Evolutionary conservation across 1,140 invertebrate species (phyloP), one percentile per base, ranked within the genome.

Genomic region (Zaprionus camerounensis): DNA sequence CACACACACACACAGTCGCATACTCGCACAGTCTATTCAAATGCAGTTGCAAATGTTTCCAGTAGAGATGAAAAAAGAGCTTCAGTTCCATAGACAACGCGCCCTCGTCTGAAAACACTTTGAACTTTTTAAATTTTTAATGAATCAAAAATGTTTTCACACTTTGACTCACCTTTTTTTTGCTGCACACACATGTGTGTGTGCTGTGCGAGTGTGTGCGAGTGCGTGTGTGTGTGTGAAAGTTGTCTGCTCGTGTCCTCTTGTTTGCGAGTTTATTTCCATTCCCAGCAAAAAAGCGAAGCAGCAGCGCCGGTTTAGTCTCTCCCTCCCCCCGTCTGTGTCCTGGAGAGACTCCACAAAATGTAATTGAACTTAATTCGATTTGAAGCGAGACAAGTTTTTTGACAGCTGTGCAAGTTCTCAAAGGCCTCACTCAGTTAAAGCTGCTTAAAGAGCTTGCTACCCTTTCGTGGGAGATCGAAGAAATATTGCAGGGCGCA

Each of bases 111-210:
- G 79, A 82, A 91, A 91, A 91, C 87, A 91, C 87, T 91, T 91
- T 91, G 87, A 91, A 91, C 87, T 91, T 87, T 91, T 88, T 91
- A 83, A 91, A 91, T 91, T 91, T 91, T 91, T 91, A 91, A 91
- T 91, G 87, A 91, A 91, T 91, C 87, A 87, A 86, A 91, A 90
- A 91, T 83, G 82, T 91, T 91, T 91, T 91, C 87, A 91, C 85
- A 90, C 85, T 76, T 90, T 77, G 71, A 72, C 81, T 80, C 74
- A 80, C 77, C 78, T 77, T 62, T 82, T 56, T 56, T 73, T 78
- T 41, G 22, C 22, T 15, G 49, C 53, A 46, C 68, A 65, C 38
- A 34, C 49, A 36, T n/a, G 7, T 61, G 22, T 61, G 22, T 26
- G 22, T 61, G 56, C 22, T 53, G 38, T 46, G 3, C 1, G 15